A percentile compares a stretch with the other conserved stretches of the same genome.
Conservation (phyloP, 2,797 vertebrate genomes). For the Cossypha caffra region DNA sequence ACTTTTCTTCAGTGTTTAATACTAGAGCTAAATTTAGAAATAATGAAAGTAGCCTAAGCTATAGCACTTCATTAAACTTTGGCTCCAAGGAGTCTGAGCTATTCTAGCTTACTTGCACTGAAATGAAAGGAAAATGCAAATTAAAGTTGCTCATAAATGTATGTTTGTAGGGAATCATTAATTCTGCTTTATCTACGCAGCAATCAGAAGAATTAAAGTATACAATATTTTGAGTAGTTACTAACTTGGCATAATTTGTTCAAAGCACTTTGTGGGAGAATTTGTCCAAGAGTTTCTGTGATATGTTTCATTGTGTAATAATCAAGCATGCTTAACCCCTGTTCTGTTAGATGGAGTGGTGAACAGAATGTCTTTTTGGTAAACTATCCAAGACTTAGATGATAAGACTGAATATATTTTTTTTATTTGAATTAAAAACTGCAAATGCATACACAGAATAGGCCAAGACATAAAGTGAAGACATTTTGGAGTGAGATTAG, state of each 20-base stretch:
- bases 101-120: neutral
- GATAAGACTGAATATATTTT: neutral
- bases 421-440: neutral
- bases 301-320: neutral
- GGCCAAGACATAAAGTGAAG: neutral
- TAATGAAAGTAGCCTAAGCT: neutral
- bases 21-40: conserved; percentile 11
- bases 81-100: conserved; percentile 14
- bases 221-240: neutral
- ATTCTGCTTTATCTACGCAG: neutral
- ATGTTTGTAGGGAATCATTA: neutral
- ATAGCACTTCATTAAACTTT: neutral
- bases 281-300: neutral
- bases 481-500: neutral
- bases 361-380: neutral
- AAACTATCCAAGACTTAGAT: neutral
- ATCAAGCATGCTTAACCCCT: neutral
- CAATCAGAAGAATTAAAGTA: neutral
- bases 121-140: neutral
- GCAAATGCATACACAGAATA: neutral
- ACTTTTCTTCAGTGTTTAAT: neutral
- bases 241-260: neutral
- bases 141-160: neutral
- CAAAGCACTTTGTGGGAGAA: neutral
- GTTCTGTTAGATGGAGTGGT: neutral